A percentile compares a stretch with the other conserved stretches of the same genome.
Conservation (phyloP, 2,113 vertebrate genomes). For the Centropristis striata region DNA sequence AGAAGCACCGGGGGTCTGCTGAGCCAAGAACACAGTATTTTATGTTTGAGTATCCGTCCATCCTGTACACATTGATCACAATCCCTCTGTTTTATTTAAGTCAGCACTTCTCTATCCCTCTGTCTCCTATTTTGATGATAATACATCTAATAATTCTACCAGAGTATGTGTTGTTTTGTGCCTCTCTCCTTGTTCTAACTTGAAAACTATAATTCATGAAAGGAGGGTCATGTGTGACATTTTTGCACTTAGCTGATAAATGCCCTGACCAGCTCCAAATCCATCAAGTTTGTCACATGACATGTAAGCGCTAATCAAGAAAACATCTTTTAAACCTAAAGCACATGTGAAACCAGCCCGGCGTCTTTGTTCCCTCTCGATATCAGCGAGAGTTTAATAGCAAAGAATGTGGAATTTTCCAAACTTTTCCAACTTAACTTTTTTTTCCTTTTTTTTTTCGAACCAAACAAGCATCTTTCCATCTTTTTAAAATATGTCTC, state of each 20-base stretch:
- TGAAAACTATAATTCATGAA: constrained; percentile 54
- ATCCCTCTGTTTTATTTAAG: constrained; percentile 9
- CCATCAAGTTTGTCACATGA: constrained; percentile 53
- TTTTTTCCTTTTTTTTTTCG: constrained; percentile 18
- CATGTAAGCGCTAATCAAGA: constrained; percentile 56
- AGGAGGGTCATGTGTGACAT: constrained; percentile 26
- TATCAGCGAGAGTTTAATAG: background rate
- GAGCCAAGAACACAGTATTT: constrained; percentile 53
- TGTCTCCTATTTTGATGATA: background rate
- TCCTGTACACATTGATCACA: constrained; percentile 37
- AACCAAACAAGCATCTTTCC: background rate
- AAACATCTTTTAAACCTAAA: constrained; percentile 30
- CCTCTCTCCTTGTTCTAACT: background rate
- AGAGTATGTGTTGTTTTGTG: background rate
- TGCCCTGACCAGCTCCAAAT: constrained; percentile 37
- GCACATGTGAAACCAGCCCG: background rate
- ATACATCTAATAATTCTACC: background rate
- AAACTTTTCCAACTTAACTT: background rate
- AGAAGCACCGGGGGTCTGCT: constrained; percentile 66
- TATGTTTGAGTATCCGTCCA: constrained; percentile 47
- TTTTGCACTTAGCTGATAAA: constrained; percentile 49
- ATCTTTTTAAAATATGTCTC: constrained; percentile 28
- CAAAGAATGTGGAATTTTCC: background rate
- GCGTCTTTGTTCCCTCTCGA: background rate
- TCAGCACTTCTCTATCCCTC: background rate